These are phyloP conservation scores for Drosophila busckii DNA, from an alignment of 1,140 invertebrate species.

Conservation along the genomic window DNA sequence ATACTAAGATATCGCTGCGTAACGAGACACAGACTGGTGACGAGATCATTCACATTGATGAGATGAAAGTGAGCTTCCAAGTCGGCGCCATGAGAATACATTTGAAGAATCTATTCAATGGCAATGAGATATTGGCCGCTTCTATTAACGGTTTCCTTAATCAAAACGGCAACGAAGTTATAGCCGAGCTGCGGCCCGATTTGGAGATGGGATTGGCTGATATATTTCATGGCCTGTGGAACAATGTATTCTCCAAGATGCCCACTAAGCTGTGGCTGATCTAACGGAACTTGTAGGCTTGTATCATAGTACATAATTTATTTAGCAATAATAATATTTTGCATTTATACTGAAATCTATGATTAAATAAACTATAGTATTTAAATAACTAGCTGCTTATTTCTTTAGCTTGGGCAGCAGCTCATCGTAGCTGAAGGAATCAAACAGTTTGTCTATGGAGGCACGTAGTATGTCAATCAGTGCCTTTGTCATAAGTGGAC, in stretches of 20 bases:
- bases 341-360: slow-evolving; percentile 36
- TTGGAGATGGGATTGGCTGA: slow-evolving; percentile 86
- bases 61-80: slow-evolving; percentile 81
- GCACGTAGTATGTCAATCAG: slow-evolving; percentile 80
- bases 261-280: slow-evolving; percentile 87
- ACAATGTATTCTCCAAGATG: slow-evolving; percentile 87
- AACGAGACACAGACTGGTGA: slow-evolving; percentile 67
- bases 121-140: slow-evolving; percentile 80
- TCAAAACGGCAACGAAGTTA: slow-evolving; percentile 90
- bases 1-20: slow-evolving; percentile 79
- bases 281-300: slow-evolving; percentile 17
- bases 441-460: slow-evolving; percentile 81
- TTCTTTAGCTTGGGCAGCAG: slow-evolving; percentile 42
- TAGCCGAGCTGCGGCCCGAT: slow-evolving; percentile 90
- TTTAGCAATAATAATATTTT: slow-evolving; percentile 37
- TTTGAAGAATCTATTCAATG: slow-evolving; percentile 81
- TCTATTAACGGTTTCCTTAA: slow-evolving; percentile 84
- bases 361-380: slow-evolving; percentile 14
- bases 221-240: slow-evolving; percentile 88
- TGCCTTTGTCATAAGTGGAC: slow-evolving; percentile 81
- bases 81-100: slow-evolving; percentile 81
- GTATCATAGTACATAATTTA: slow-evolving; percentile 56
- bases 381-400: neutral
- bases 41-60: slow-evolving; percentile 80
- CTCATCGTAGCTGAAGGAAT: slow-evolving; percentile 65